Evolutionary conservation across 2,888 invertebrate species (phyloP), one percentile per base, ranked within the genome.

Genomic region (Cerastis rubricosa): DNA sequence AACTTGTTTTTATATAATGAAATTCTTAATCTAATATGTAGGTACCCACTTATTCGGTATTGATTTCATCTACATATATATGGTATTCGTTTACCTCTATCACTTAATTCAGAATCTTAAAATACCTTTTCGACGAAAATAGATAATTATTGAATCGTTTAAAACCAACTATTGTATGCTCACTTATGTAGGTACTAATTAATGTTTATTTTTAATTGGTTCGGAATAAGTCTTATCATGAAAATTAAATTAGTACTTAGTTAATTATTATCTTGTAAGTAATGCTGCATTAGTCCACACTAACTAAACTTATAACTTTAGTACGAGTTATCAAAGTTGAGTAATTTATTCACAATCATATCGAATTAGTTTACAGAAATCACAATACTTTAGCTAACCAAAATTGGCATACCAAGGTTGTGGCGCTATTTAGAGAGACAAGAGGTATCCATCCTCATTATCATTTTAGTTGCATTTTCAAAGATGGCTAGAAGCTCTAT

Each of bases 361-460:
- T 79, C 14, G 54, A 82, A 82, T 67, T 25, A 63, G 35, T 25
- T 0, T 25, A 57, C 7, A 47, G 57, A 43, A n/a, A 77, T 57
- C 29, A n/a, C 22, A 65, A 78, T 65, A 81, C 51, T 47, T 25
- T 63, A 22, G 7, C 25, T 35, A 49, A 51, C 66, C 43, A 66
- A 79, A 80, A 66, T 71, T 71, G 66, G 54, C 35, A 14, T 43
- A 7, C 35, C 80, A 80, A 80, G 80, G 71, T 61, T 84, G 12
- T 68, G n/a, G 14, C 40, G 49, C 35, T 47, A 64, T 54, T 57
- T 43, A 35, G 14, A 83, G 64, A 57, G 40, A 40, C 49, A 49
- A 63, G 25, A 25, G 47, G 35, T 17, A 63, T 79, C 71, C 40
- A 63, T 79, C 66, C 40, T 64, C 47, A 83, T 83, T 68, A 45